Evolutionary conservation across 2,888 invertebrate genomes (phyloP).

Genomic region (Thysanoteuthis rhombus): DNA sequence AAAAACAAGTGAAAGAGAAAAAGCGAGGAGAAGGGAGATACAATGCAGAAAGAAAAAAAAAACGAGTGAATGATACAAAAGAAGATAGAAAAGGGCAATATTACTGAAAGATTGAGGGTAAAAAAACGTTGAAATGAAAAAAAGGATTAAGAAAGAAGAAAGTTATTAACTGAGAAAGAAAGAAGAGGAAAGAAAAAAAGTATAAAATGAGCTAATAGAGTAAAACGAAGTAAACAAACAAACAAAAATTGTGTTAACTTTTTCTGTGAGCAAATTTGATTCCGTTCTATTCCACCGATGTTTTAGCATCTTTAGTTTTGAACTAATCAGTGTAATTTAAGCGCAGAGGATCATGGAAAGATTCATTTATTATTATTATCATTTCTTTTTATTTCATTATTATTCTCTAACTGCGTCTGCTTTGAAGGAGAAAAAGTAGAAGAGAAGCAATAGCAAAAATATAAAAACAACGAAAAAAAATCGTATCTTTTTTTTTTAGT

Average conservation of each 20-base stretch:
- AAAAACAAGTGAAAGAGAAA: background rate
- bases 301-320: background rate
- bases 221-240: background rate
- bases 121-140: background rate
- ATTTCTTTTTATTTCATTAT: background rate
- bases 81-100: background rate
- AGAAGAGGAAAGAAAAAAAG: too few species aligned
- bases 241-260: background rate
- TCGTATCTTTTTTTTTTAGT: background rate
- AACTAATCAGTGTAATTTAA: background rate
- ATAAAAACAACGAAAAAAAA: background rate
- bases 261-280: background rate
- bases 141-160: background rate
- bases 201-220: too few species aligned
- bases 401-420: background rate
- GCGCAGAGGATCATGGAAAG: background rate
- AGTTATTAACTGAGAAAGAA: background rate
- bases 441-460: background rate
- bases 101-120: background rate
- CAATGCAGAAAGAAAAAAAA: background rate
- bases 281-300: background rate
- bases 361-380: background rate
- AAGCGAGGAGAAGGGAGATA: background rate
- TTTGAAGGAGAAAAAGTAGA: background rate
- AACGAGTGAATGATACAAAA: background rate